A percentile compares a stretch with the other conserved stretches of the same genome.
These are phyloP conservation scores for Drosophila nigrodunni DNA, from an alignment of 1,140 invertebrate genomes.

Conservation along the genomic window DNA sequence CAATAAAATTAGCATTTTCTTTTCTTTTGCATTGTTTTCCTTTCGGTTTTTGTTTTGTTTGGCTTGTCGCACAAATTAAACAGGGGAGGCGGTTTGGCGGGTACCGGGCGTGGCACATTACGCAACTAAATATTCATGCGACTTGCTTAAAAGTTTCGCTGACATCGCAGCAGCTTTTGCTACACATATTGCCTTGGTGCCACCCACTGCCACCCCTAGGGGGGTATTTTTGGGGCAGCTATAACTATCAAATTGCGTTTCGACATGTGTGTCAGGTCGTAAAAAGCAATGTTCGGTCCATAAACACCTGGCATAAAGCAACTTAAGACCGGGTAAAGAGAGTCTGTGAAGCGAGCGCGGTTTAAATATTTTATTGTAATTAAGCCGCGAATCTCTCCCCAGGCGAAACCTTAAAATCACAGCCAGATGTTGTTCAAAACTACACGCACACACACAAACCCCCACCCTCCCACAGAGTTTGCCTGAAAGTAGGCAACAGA, in stretches of 20 bases:
- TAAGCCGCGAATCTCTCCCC: conserved; percentile 72
- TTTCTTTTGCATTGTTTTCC: conserved; percentile 57
- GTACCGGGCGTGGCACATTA: conserved; percentile 55
- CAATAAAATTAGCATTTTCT: conserved; percentile 82
- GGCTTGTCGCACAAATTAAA: conserved; percentile 76
- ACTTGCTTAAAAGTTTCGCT: conserved; percentile 48
- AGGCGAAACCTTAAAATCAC: conserved; percentile 34
- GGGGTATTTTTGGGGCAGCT: conserved; percentile 14
- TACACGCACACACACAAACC: background rate
- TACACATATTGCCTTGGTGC: conserved; percentile 24
- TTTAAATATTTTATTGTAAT: conserved; percentile 81
- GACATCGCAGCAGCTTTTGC: conserved; percentile 17
- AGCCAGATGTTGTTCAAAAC: conserved; percentile 45
- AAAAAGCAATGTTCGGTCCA: conserved; percentile 51
- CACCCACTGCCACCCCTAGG: background rate
- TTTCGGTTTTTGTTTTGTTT: conserved; percentile 57
- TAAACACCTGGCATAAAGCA: conserved; percentile 52
- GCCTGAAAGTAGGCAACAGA: conserved; percentile 18
- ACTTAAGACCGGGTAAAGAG: conserved; percentile 22
- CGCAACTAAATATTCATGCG: conserved; percentile 81
- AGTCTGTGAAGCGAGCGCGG: conserved; percentile 2
- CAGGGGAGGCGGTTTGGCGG: background rate
- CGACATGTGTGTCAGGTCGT: conserved; percentile 61
- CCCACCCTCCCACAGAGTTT: background rate
- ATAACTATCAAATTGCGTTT: conserved; percentile 77